These are phyloP conservation scores for Pyrocephalus nanus DNA, from an alignment of 2,797 vertebrate species.

Conservation along the genomic window DNA sequence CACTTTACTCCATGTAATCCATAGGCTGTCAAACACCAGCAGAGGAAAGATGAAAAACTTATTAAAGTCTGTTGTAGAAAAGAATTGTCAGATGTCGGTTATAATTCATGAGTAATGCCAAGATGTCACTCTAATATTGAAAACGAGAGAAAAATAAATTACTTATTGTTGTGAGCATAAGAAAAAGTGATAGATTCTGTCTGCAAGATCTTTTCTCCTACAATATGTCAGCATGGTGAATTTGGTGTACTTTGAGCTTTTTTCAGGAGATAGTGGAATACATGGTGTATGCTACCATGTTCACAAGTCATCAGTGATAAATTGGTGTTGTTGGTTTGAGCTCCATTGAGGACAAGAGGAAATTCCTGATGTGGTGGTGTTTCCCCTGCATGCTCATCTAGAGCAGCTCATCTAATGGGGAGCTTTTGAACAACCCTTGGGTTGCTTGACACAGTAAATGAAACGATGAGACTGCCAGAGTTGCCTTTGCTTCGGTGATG, in stretches of 20 bases:
- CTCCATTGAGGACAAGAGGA: background rate
- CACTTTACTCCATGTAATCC: accelerated
- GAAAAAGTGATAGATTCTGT: background rate
- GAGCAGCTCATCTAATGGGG: background rate
- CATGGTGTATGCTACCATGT: background rate
- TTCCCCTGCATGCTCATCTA: background rate
- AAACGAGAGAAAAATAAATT: background rate
- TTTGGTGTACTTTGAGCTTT: background rate
- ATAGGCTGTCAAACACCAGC: background rate
- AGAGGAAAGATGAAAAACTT: background rate
- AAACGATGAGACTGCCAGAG: background rate
- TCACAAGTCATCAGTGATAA: background rate
- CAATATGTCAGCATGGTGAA: background rate
- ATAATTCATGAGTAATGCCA: background rate
- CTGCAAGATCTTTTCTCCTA: background rate
- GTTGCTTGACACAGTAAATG: background rate
- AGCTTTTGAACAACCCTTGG: background rate
- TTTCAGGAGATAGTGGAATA: background rate
- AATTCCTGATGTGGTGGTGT: background rate
- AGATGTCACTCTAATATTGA: background rate
- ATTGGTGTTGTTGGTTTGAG: background rate
- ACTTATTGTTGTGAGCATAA: background rate
- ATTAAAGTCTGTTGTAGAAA: background rate
- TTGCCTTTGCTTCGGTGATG: background rate
- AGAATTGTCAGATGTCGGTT: background rate